Evolutionary conservation across 2,888 invertebrate species (phyloP), one percentile per base, ranked within the genome.

Genomic region (Drosophila limbata): DNA sequence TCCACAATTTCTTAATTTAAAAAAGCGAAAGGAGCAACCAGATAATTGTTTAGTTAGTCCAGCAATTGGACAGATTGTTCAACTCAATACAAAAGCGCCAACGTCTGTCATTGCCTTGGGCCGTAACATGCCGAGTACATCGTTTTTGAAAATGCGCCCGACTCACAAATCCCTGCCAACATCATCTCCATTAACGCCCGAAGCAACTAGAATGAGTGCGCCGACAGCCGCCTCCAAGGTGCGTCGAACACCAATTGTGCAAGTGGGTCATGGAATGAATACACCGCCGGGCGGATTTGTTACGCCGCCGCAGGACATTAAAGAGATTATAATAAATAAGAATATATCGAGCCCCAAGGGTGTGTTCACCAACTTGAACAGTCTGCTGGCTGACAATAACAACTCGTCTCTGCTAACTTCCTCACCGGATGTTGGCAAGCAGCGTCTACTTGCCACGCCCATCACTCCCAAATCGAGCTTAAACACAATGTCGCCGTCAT

Each of bases 301-400:
- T 3, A 62, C 67, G 0, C 81, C 44, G 2, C 67, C 81, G 2
- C 90, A 90, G 67, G 78, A 86, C 0, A 84, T 91, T 1, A 91
- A 91, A 55, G 89, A 91, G 83, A 88, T 92, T 73, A 76, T 89
- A 6, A 92, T 92, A 8, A 91, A 91, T 55, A 92, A 92, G 68
- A 83, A 84, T 56, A 31, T 83, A 67, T 64, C 84, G 8, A 85
- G 85, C 39, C 88, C 85, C 0, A 85, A 85, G 40, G 85, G 85
- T 9, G 81, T 85, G 9, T 85, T 85, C 2, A 85, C 85, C 28
- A 85, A 85, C 73, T 55, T 85, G 0, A 88, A 88, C 47, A 88
- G 72, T 52, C 52, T 85, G 13, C 45, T 85, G 51, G 80, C 72
- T 21, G 87, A 85, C 0, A 86, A 61, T 19, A 74, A 70, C 13